phyloP scores from a whole-genome alignment of 2,797 vertebrate species.

The Neopelma chrysocephalum region DNA sequence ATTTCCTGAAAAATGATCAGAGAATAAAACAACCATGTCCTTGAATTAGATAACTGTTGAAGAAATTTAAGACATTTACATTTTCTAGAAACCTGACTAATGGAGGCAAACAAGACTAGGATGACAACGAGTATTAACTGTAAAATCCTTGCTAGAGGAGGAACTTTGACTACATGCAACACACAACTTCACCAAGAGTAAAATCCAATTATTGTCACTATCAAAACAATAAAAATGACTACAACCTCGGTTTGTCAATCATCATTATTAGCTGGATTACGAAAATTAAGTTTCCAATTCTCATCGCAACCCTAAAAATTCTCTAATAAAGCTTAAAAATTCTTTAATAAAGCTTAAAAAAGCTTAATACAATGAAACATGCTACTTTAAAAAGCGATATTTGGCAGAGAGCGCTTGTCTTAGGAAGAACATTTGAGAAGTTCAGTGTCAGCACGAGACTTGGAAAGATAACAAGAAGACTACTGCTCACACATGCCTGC shows the following conservation, averaged over 20 bases:
- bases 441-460: background rate
- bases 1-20: constrained; percentile 8
- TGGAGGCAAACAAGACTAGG: background rate
- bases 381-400: background rate
- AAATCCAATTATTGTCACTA: background rate
- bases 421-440: background rate
- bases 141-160: background rate
- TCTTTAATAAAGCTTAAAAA: too few relatives aligned
- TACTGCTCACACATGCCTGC: background rate
- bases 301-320: background rate
- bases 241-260: background rate
- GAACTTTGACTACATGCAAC: background rate
- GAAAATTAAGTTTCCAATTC: background rate
- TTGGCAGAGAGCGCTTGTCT: background rate
- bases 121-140: background rate
- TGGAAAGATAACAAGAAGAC: background rate
- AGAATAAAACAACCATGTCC: background rate
- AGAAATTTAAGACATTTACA: background rate
- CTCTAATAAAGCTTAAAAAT: background rate
- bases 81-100: background rate
- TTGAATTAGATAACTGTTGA: background rate
- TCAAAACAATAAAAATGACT: background rate
- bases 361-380: background rate
- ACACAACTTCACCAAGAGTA: background rate
- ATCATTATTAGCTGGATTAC: background rate